These are phyloP conservation scores for Drosophila bifasciata DNA, from an alignment of 1,140 invertebrate genomes.

Conservation along the genomic window DNA sequence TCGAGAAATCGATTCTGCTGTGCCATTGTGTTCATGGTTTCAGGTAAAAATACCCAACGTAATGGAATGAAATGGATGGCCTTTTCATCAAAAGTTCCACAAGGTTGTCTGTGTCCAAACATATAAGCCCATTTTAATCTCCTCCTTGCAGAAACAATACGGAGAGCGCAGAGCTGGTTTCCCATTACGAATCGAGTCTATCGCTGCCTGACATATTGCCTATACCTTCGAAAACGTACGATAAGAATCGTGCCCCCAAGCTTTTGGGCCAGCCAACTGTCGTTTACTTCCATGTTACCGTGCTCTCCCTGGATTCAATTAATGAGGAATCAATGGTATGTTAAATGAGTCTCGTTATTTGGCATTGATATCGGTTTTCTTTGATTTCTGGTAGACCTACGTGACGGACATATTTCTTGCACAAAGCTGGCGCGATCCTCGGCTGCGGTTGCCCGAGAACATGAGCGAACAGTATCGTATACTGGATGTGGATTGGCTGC, in stretches of 20 bases:
- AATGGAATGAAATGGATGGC: not conserved
- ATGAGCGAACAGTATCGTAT: conserved; percentile 96
- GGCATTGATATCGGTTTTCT: not conserved
- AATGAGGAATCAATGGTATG: conserved; percentile 96
- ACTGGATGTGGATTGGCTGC: conserved; percentile 94
- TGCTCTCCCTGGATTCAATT: conserved; percentile 93
- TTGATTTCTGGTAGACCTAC: conserved; percentile 88
- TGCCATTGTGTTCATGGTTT: conserved; percentile 83
- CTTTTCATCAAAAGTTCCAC: conserved; percentile 66
- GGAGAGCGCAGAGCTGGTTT: conserved; percentile 81
- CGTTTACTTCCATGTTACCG: conserved; percentile 95
- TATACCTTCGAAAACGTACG: conserved; percentile 92
- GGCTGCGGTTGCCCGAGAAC: conserved; percentile 93
- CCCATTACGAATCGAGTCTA: conserved; percentile 87
- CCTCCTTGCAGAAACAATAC: conserved; percentile 71
- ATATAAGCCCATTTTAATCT: conserved; percentile 10
- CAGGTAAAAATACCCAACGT: conserved; percentile 57
- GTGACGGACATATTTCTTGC: conserved; percentile 96
- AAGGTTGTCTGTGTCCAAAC: conserved; percentile 13
- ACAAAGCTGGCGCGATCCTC: conserved; percentile 95
- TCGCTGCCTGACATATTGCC: conserved; percentile 93
- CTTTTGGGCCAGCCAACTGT: conserved; percentile 92
- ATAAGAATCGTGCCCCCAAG: conserved; percentile 95
- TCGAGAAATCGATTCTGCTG: conserved; percentile 81
- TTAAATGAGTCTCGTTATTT: not conserved